These are phyloP conservation scores for Chondrosia reniformis DNA, from an alignment of 37 sponge, comb jelly and placozoan species.

Conservation along the genomic window DNA sequence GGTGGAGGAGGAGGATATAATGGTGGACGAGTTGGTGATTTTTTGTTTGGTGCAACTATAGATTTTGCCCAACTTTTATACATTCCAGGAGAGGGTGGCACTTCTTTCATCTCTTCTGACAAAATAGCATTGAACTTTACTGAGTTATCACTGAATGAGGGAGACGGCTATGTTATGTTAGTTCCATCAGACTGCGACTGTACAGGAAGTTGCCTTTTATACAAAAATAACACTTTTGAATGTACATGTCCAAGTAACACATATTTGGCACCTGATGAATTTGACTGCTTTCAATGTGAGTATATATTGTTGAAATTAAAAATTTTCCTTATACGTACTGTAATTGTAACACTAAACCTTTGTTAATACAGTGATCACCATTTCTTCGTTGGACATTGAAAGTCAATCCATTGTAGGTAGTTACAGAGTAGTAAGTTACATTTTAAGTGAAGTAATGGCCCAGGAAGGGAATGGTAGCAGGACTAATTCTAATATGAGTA, in stretches of 20 bases:
- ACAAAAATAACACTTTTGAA: slow-evolving; percentile 23
- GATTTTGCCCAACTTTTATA: too few relatives aligned
- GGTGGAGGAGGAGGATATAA: slow-evolving; percentile 42
- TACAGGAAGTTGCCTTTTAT: slow-evolving; percentile 23
- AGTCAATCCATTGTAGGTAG: too few relatives aligned
- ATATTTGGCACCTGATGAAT: slow-evolving; percentile 11
- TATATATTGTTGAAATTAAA: too few relatives aligned
- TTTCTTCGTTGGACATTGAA: too few relatives aligned
- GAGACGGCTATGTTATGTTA: slow-evolving; percentile 53
- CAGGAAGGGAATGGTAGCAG: too few relatives aligned
- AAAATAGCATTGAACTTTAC: neutral
- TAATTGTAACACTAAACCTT: too few relatives aligned
- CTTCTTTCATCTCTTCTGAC: neutral
- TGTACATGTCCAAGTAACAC: slow-evolving; percentile 39
- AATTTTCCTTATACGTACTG: too few relatives aligned
- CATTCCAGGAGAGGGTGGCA: slow-evolving; percentile 24
- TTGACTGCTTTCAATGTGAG: slow-evolving; percentile 42
- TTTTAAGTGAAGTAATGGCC: too few relatives aligned
- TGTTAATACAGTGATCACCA: too few relatives aligned
- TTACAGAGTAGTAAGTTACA: too few relatives aligned
- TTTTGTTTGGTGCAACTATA: neutral
- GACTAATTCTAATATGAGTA: too few relatives aligned
- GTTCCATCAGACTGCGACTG: slow-evolving; percentile 50
- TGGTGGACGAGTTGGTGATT: neutral
- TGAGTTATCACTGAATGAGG: neutral